phyloP scores from a whole-genome alignment of 2,113 vertebrate genomes.

The Bathybates hornii region DNA sequence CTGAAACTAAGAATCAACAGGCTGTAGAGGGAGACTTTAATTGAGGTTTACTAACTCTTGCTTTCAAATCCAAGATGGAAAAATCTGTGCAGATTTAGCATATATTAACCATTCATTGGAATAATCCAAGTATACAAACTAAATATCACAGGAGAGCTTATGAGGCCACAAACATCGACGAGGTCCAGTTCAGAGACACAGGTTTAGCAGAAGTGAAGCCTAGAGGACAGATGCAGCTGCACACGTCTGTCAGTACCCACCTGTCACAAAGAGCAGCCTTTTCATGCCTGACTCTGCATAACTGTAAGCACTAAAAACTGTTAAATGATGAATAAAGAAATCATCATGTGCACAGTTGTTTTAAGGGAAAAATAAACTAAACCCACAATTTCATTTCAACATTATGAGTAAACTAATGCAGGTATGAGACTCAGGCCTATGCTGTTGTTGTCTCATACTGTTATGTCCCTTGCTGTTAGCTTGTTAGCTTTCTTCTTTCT shows the following conservation, averaged over 20 bases:
- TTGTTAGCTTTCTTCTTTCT: neutral
- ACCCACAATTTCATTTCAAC: neutral
- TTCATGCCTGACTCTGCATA: neutral
- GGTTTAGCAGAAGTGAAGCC: neutral
- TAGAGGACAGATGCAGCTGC: neutral
- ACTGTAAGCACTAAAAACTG: neutral
- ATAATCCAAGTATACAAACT: neutral
- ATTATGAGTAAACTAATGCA: neutral
- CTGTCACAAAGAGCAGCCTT: neutral
- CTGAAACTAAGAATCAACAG: neutral
- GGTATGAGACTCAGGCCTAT: neutral
- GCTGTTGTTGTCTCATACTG: neutral
- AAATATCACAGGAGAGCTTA: neutral
- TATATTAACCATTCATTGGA: rapidly evolving
- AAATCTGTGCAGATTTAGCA: neutral
- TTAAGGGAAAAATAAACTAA: neutral
- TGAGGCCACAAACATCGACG: neutral
- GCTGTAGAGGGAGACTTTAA: neutral
- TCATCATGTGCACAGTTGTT: neutral
- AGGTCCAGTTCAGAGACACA: neutral
- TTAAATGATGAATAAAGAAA: neutral
- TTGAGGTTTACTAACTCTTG: neutral
- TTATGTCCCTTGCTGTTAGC: neutral
- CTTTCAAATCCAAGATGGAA: neutral
- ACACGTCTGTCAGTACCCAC: neutral